phyloP scores from a whole-genome alignment of 2,888 invertebrate species.

The Flabesymbios commensalis region DNA sequence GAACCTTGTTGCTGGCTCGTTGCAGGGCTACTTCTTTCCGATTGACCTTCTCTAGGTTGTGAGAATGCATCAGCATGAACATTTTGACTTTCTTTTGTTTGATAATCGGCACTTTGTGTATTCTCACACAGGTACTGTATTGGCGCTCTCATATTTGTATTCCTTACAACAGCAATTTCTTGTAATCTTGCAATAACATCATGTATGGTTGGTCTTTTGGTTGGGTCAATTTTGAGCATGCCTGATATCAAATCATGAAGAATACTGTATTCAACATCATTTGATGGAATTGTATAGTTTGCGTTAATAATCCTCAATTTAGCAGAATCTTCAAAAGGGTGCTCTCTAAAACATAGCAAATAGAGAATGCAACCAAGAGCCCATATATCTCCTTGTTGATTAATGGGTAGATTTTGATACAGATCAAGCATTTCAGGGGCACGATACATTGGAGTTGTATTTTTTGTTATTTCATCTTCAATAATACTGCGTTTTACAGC shows the following conservation, averaged over 20 bases:
- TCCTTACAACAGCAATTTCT: constrained; percentile 84
- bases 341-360: constrained; percentile 86
- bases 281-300: constrained; percentile 83
- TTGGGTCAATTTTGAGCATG: constrained; percentile 72
- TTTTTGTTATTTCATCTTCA: constrained; percentile 82
- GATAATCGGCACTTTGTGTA: background rate
- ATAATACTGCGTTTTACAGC: constrained; percentile 86
- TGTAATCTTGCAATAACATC: constrained; percentile 83
- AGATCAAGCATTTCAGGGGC: constrained; percentile 98
- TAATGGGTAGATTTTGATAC: constrained; percentile 93
- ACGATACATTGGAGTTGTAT: constrained; percentile 79
- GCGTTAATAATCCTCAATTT: constrained; percentile 96
- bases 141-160: constrained; percentile 79
- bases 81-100: background rate
- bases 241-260: constrained; percentile 80
- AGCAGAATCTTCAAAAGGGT: constrained; percentile 93
- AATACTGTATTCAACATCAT: constrained; percentile 78
- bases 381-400: constrained; percentile 91
- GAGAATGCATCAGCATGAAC: background rate
- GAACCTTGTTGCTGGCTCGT: background rate
- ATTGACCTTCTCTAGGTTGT: background rate
- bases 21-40: background rate
- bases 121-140: background rate
- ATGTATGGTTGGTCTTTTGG: constrained; percentile 77
- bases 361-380: constrained; percentile 95